A percentile compares a stretch with the other conserved stretches of the same genome.
These are phyloP conservation scores for Panthera tigris DNA, from an alignment of 2,113 vertebrate species.

Conservation along the genomic window DNA sequence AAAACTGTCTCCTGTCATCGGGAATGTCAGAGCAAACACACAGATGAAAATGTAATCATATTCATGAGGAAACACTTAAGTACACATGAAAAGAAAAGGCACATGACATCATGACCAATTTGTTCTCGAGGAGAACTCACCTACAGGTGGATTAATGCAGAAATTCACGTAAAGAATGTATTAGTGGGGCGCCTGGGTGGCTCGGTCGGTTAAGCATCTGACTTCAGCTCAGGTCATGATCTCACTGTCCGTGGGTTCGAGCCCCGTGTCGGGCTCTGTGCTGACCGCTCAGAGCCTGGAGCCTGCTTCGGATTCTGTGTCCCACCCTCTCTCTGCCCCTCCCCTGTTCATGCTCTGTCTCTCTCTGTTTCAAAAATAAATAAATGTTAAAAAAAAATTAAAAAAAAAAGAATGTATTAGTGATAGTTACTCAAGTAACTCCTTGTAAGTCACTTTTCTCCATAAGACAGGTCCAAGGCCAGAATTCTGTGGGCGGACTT, in stretches of 20 bases:
- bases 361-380: no score
- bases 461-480: neutral
- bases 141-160: neutral
- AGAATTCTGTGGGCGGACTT: neutral
- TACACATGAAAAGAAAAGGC: neutral
- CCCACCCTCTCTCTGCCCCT: no score
- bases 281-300: no score
- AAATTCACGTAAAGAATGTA: neutral
- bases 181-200: neutral
- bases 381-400: no score
- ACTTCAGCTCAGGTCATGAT: no score
- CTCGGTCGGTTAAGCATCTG: no score
- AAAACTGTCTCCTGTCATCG: neutral
- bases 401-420: neutral
- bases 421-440: neutral
- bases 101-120: neutral
- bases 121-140: neutral
- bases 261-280: no score
- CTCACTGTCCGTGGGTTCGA: no score
- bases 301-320: no score
- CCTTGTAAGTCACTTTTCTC: neutral
- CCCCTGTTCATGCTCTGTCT: no score
- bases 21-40: neutral
- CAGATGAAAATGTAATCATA: neutral
- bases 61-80: neutral